phyloP scores from a whole-genome alignment of 1,140 invertebrate genomes.

The Nephila pilipes region DNA sequence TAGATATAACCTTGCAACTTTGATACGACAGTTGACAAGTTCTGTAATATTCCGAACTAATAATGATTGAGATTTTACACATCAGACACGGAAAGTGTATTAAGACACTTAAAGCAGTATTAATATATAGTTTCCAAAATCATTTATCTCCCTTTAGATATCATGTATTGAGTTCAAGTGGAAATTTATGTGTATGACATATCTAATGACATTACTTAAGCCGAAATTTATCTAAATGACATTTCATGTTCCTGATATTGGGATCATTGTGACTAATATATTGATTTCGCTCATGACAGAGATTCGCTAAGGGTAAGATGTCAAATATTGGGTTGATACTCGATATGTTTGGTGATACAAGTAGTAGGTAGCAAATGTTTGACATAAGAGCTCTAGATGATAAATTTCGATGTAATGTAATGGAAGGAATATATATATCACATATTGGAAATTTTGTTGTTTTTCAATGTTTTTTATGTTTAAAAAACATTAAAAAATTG shows the following conservation, averaged over 20 bases:
- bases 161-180: background rate
- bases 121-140: background rate
- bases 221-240: background rate
- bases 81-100: background rate
- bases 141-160: slow-evolving; percentile 8
- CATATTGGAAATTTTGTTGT: too few relatives aligned
- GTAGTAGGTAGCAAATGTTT: background rate
- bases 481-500: too few relatives aligned
- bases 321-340: background rate
- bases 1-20: background rate
- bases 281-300: background rate
- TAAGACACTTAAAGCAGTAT: background rate
- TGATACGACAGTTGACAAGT: background rate
- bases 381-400: background rate
- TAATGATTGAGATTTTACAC: background rate
- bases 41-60: background rate
- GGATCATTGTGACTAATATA: background rate
- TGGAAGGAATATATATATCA: too few relatives aligned
- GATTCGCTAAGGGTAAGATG: background rate
- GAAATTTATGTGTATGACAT: background rate
- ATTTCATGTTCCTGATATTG: background rate
- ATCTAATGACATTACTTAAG: too few relatives aligned
- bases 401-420: background rate
- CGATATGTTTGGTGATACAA: background rate
- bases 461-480: too few relatives aligned